Percentiles rank a stretch among this genome's conserved stretches.
These are phyloP conservation scores for Cremastobaeus sp. DNA, from an alignment of 2,888 invertebrate species.

Conservation along the genomic window DNA sequence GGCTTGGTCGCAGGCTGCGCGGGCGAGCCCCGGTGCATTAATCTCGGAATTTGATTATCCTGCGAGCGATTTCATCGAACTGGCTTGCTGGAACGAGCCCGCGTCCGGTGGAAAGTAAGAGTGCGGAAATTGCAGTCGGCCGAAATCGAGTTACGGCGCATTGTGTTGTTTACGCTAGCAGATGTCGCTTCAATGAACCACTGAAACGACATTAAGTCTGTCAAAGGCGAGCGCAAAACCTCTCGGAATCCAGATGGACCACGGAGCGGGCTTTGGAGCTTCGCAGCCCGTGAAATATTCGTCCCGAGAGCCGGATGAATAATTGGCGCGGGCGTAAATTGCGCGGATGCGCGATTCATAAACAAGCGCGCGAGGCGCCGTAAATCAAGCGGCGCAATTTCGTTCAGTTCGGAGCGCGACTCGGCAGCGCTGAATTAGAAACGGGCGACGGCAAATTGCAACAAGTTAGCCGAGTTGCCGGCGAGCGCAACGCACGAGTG, in stretches of 20 bases:
- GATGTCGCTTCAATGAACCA: constrained; percentile 26
- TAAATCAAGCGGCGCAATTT: constrained; percentile 22
- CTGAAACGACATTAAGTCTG: constrained; percentile 13
- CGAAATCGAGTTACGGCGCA: constrained; percentile 7
- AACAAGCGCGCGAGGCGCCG: constrained; percentile 7
- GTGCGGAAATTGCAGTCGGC: constrained; percentile 6
- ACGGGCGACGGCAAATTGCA: too few relatives aligned
- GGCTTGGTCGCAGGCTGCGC: too few relatives aligned
- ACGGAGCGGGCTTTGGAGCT: neutral
- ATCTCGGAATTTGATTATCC: too few relatives aligned
- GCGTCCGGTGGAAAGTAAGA: constrained; percentile 1
- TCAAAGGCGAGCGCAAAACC: constrained; percentile 16
- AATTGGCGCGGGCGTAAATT: constrained; percentile 39
- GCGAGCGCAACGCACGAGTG: too few relatives aligned
- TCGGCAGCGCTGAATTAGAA: too few relatives aligned
- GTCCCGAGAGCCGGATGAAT: constrained; percentile 29
- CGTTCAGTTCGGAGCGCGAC: neutral
- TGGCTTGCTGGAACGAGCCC: too few relatives aligned
- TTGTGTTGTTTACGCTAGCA: constrained; percentile 22
- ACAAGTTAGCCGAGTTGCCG: too few relatives aligned
- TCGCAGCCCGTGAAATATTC: constrained; percentile 22
- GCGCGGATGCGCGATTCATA: constrained; percentile 35
- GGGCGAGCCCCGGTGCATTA: too few relatives aligned
- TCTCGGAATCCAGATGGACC: neutral
- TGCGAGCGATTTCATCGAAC: too few relatives aligned